Conservation (phyloP, 1,140 invertebrate species). For the Brachionus plicatilis region DNA sequence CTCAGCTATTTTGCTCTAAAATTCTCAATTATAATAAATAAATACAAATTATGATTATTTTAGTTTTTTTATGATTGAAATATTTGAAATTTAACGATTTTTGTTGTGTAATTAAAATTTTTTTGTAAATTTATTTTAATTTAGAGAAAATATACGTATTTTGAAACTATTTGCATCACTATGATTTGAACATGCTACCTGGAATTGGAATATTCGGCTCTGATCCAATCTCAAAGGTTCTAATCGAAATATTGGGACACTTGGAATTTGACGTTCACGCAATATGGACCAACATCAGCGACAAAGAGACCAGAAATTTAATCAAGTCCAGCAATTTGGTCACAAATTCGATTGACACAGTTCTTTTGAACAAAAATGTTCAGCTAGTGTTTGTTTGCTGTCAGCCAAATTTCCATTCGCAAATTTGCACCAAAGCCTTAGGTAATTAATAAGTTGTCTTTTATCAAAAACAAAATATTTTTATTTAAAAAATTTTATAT, state of each 20-base stretch:
- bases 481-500: no score
- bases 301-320: neutral
- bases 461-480: no score
- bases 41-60: slow-evolving; percentile 5
- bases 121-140: neutral
- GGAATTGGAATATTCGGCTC: slow-evolving; percentile 38
- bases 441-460: neutral
- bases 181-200: slow-evolving; percentile 32
- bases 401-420: slow-evolving; percentile 37
- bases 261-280: slow-evolving; percentile 30
- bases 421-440: slow-evolving; percentile 34
- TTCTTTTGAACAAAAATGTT: slow-evolving; percentile 31
- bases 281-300: neutral
- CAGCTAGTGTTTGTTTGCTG: slow-evolving; percentile 28
- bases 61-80: slow-evolving; percentile 16
- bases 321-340: neutral
- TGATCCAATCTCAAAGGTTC: neutral
- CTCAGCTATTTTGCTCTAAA: neutral
- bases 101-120: slow-evolving; percentile 19
- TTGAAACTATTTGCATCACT: neutral
- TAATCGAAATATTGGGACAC: slow-evolving; percentile 15
- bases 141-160: neutral
- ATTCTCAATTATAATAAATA: neutral
- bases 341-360: slow-evolving; percentile 8
- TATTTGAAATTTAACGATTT: slow-evolving; percentile 29